Evolutionary conservation across 1,140 invertebrate species (phyloP).

Genomic region (Pissodes strobi): DNA sequence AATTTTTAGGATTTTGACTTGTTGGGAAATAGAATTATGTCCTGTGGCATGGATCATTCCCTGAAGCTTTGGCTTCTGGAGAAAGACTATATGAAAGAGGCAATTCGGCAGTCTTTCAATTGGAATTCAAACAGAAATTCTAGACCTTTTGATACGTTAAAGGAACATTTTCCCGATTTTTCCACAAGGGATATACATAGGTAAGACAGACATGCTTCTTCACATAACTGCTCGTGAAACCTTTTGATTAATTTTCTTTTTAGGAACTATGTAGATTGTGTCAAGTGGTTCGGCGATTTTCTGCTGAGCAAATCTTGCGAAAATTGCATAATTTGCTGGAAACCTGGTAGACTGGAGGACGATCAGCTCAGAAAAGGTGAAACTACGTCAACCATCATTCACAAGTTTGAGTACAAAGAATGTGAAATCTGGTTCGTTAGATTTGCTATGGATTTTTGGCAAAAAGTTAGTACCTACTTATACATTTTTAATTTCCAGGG

Average conservation of each 20-base stretch:
- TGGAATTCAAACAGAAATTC: constrained; percentile 76
- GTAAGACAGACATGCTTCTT: no score
- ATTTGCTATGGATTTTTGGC: constrained; percentile 91
- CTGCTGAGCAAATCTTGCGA: constrained; percentile 97
- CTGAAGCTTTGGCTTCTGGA: constrained; percentile 92
- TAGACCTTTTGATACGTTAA: constrained; percentile 85
- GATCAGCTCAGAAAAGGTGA: constrained; percentile 72
- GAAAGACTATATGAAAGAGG: constrained; percentile 81
- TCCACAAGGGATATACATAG: constrained; percentile 94
- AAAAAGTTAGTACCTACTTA: constrained; percentile 67
- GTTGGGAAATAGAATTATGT: constrained; percentile 86
- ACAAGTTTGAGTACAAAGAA: constrained; percentile 92
- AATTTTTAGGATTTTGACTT: constrained; percentile 82
- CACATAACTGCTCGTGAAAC: no score
- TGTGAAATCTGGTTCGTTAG: constrained; percentile 98
- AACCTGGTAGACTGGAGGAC: constrained; percentile 75
- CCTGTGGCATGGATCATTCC: constrained; percentile 98
- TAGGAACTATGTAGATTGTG: constrained; percentile 99
- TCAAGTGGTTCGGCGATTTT: constrained; percentile 94
- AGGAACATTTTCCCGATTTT: constrained; percentile 95
- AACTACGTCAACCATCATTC: constrained; percentile 78
- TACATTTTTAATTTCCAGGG: no score
- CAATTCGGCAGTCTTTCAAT: constrained; percentile 83
- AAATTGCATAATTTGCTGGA: constrained; percentile 97
- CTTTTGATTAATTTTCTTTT: no score